Conservation (phyloP, 2,888 invertebrate species). For the Cancer borealis region DNA sequence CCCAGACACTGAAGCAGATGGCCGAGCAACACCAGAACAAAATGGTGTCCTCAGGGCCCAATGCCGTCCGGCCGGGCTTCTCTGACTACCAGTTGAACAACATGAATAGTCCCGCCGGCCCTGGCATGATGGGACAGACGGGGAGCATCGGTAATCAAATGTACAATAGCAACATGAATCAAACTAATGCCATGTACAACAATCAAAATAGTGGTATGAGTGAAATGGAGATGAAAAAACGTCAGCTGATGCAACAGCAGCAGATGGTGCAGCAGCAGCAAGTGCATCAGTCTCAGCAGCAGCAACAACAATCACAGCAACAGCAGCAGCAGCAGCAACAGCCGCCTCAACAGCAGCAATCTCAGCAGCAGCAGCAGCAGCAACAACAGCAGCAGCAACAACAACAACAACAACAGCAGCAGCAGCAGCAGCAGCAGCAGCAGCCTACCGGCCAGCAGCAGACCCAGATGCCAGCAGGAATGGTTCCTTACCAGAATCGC, state of each 20-base stretch:
- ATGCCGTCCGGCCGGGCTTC: constrained; percentile 66
- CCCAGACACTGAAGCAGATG: constrained; percentile 97
- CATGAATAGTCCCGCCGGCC: constrained; percentile 66
- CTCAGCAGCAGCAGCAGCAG: constrained; percentile 69
- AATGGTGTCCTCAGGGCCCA: constrained; percentile 76
- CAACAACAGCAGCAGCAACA: constrained; percentile 69
- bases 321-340: constrained; percentile 72
- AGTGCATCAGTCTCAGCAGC: constrained; percentile 74
- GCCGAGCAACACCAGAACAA: constrained; percentile 97
- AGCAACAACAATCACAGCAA: constrained; percentile 71
- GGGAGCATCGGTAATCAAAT: constrained; percentile 74
- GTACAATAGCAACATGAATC: constrained; percentile 75
- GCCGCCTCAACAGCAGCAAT: constrained; percentile 67
- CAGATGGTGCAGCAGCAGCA: constrained; percentile 72
- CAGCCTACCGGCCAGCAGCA: constrained; percentile 69
- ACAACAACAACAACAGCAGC: constrained; percentile 73
- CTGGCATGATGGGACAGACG: constrained; percentile 70
- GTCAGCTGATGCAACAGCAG: constrained; percentile 65
- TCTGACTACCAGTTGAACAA: constrained; percentile 70
- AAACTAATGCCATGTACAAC: constrained; percentile 74
- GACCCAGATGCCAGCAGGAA: constrained; percentile 70
- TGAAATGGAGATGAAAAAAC: constrained; percentile 72
- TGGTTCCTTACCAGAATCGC: constrained; percentile 72
- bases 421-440: constrained; percentile 67
- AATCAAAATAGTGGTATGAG: constrained; percentile 75